phyloP scores from a whole-genome alignment of 2,888 invertebrate species.

The Eupsilia transversa region DNA sequence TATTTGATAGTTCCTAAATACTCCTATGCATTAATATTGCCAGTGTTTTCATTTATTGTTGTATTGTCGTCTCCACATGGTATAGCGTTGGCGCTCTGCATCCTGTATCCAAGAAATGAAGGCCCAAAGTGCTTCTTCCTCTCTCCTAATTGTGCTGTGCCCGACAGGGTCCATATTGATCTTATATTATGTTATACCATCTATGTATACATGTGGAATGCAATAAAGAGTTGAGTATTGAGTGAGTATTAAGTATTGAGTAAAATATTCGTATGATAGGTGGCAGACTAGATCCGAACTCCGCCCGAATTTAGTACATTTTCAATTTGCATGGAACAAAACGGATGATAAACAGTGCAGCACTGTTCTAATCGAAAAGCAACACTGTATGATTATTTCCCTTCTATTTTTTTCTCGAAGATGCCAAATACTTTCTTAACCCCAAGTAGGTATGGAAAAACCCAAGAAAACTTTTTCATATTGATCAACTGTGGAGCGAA shows the following conservation, averaged over 20 bases:
- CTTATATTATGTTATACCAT: too few relatives aligned
- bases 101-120: background rate
- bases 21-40: too few relatives aligned
- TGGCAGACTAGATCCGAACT: too few relatives aligned
- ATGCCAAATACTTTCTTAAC: conserved; percentile 14
- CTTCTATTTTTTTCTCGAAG: background rate
- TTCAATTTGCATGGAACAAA: background rate
- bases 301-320: background rate
- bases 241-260: too few relatives aligned
- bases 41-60: too few relatives aligned
- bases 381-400: background rate
- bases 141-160: too few relatives aligned
- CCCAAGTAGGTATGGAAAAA: conserved; percentile 44
- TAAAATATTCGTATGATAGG: background rate
- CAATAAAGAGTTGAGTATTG: too few relatives aligned
- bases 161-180: too few relatives aligned
- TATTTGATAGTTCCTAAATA: too few relatives aligned
- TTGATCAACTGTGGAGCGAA: conserved; percentile 55
- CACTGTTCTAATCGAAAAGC: too few relatives aligned
- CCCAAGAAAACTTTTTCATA: conserved; percentile 35
- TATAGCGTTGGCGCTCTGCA: background rate
- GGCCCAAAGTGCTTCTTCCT: background rate
- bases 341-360: background rate
- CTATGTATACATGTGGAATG: too few relatives aligned
- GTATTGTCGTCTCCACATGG: too few relatives aligned